Conservation (phyloP, 2,113 vertebrate species). For the Lophochroa leadbeateri region DNA sequence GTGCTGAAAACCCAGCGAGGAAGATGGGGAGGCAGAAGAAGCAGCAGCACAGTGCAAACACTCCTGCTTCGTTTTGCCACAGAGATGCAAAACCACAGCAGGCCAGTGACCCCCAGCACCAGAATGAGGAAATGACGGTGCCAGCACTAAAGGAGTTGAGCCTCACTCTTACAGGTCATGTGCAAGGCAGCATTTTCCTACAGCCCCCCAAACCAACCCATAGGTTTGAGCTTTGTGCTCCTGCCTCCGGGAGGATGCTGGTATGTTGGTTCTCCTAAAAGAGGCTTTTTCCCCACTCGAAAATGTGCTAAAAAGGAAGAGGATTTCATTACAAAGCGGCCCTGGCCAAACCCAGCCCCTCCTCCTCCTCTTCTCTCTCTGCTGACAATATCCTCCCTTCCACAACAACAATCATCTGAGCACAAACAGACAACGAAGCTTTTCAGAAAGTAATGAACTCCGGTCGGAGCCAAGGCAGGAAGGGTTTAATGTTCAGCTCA, state of each 20-base stretch:
- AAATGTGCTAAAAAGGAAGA: conserved; percentile 36
- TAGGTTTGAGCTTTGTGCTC: neutral
- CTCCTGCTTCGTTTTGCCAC: neutral
- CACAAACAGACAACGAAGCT: conserved; percentile 74
- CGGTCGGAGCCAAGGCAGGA: conserved; percentile 57
- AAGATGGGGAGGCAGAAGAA: neutral
- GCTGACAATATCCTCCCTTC: conserved; percentile 65
- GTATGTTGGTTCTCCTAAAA: conserved; percentile 23
- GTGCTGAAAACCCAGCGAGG: conserved; percentile 32
- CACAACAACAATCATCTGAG: conserved; percentile 74
- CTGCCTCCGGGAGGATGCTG: neutral
- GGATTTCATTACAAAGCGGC: conserved; percentile 41
- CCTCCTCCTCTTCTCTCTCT: conserved; percentile 27
- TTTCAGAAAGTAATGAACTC: conserved; percentile 82
- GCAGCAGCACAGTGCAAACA: neutral
- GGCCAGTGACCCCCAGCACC: neutral
- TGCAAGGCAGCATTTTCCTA: neutral
- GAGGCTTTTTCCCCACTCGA: conserved; percentile 7
- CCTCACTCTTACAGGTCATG: neutral
- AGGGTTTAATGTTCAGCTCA: conserved; percentile 65
- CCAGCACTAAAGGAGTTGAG: neutral
- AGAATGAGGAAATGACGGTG: neutral
- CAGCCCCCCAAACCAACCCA: neutral
- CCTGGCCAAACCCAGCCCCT: conserved; percentile 36
- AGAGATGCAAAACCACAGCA: neutral